phyloP scores from a whole-genome alignment of 2,113 vertebrate species.

The Podilymbus podiceps region DNA sequence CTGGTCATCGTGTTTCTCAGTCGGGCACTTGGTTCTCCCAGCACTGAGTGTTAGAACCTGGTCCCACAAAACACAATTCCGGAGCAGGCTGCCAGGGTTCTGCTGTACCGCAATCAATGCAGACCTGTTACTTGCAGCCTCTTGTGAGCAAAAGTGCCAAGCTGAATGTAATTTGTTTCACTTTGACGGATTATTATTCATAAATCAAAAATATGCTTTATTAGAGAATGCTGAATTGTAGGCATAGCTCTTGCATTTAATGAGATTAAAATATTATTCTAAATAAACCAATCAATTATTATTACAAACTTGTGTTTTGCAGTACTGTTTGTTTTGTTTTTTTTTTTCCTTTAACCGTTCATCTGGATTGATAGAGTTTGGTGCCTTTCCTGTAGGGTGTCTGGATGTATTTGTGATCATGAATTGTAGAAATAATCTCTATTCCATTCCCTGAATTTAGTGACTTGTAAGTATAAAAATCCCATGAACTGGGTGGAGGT shows the following conservation, averaged over 20 bases:
- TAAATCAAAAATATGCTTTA: not conserved
- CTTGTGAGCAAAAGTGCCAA: not conserved
- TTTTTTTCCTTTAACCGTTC: not conserved
- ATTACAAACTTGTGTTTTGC: not conserved
- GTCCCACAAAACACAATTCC: not conserved
- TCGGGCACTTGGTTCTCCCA: not conserved
- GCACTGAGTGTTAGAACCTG: not conserved
- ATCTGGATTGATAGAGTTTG: not conserved
- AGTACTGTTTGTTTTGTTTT: no score
- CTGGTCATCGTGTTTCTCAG: not conserved
- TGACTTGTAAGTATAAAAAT: not conserved
- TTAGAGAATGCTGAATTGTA: not conserved
- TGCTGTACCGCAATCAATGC: not conserved
- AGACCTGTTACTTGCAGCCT: not conserved
- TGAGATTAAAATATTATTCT: not conserved
- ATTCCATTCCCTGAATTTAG: not conserved
- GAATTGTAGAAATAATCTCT: not conserved
- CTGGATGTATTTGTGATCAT: not conserved
- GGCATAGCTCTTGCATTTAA: not conserved
- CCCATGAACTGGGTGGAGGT: not conserved
- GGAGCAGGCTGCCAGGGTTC: not conserved
- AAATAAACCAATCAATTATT: constrained; percentile 4
- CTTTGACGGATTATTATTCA: not conserved
- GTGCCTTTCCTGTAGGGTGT: not conserved
- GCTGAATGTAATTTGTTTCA: not conserved